Percentiles rank a stretch among this genome's conserved stretches.
Conservation (phyloP, 2,113 vertebrate species). For the Coturnix japonica region DNA sequence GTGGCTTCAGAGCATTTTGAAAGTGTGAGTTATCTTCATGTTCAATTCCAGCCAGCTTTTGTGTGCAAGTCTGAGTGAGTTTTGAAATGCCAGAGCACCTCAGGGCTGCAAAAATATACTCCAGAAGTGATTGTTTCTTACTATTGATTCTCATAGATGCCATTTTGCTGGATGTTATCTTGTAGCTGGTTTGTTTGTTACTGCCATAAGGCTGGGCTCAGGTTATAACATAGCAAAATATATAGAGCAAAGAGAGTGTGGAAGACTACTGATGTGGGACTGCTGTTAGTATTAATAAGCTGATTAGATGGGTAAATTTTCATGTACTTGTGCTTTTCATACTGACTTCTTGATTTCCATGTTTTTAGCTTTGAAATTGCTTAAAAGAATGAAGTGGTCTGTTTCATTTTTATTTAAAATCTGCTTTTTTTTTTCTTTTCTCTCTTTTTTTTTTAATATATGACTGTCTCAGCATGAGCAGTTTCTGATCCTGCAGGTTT, state of each 20-base stretch:
- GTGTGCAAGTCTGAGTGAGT: neutral
- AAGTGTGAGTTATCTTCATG: neutral
- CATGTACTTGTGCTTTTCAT: neutral
- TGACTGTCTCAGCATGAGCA: neutral
- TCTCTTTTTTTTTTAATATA: neutral
- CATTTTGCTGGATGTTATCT: neutral
- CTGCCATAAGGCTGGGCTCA: neutral
- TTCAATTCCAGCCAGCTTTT: neutral
- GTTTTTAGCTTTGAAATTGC: neutral
- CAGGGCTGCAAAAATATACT: neutral
- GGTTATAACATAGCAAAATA: neutral
- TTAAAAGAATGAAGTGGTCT: neutral
- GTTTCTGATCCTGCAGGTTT: neutral
- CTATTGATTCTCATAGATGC: neutral
- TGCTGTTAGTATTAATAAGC: neutral
- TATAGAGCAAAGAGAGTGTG: neutral
- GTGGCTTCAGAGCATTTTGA: neutral
- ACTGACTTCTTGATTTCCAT: neutral
- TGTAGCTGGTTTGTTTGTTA: neutral
- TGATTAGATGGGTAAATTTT: neutral
- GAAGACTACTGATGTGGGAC: neutral
- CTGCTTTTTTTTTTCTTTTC: neutral
- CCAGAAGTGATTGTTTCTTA: neutral
- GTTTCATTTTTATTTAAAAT: neutral
- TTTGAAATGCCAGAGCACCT: neutral